phyloP scores from a whole-genome alignment of 1,140 invertebrate genomes.

The Brachionus rotundiformis region DNA sequence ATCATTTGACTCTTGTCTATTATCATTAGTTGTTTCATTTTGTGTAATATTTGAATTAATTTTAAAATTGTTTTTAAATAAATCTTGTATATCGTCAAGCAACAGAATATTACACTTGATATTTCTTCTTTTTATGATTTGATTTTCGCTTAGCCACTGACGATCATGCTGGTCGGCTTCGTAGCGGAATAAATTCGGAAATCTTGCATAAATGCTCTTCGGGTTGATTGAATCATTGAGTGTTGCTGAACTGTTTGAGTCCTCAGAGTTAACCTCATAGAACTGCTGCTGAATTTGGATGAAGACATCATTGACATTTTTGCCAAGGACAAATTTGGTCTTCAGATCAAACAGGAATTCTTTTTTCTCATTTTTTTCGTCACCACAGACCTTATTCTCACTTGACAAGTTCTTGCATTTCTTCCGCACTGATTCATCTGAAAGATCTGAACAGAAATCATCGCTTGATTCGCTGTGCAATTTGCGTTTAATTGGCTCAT shows the following conservation, averaged over 20 bases:
- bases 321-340: conserved; percentile 43
- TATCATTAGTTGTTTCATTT: background rate
- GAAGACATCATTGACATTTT: conserved; percentile 31
- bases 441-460: background rate
- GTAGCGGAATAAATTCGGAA: conserved; percentile 45
- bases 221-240: conserved; percentile 8
- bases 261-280: conserved; percentile 31
- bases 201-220: conserved; percentile 36
- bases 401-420: background rate
- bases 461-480: background rate
- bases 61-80: conserved; percentile 34
- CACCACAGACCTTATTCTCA: background rate
- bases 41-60: background rate
- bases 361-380: background rate
- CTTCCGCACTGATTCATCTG: background rate
- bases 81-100: conserved; percentile 26
- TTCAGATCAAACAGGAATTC: background rate
- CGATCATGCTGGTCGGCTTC: conserved; percentile 40
- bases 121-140: conserved; percentile 46
- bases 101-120: conserved; percentile 43
- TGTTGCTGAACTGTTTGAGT: conserved; percentile 5
- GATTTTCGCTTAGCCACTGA: conserved; percentile 25
- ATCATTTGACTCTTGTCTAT: background rate
- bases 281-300: background rate
- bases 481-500: background rate